Percentiles rank a stretch among this genome's conserved stretches.
phyloP scores from a whole-genome alignment of 2,888 invertebrate species.

The Aphidoletes aphidimyza region DNA sequence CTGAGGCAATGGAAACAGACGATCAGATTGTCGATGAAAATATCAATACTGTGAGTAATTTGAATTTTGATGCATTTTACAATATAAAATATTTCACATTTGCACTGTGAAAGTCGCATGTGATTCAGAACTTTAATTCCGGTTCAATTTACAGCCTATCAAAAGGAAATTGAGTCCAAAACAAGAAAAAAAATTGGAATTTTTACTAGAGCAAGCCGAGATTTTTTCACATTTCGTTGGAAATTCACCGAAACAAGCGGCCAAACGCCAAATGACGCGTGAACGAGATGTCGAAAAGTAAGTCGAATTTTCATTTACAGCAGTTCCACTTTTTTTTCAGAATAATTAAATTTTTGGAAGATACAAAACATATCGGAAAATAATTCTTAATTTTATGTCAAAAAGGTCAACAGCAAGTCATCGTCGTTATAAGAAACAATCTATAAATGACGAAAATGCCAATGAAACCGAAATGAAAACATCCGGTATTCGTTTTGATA shows the following conservation, averaged over 20 bases:
- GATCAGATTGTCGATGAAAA: slow-evolving; percentile 5
- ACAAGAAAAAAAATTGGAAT: slow-evolving; percentile 89
- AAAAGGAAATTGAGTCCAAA: background rate
- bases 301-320: background rate
- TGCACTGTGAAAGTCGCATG: too few species aligned
- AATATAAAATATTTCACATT: too few species aligned
- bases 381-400: too few species aligned
- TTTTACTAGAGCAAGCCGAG: slow-evolving; percentile 96
- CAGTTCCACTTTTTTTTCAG: background rate
- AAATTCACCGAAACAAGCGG: slow-evolving; percentile 68
- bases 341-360: too few species aligned
- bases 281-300: slow-evolving; percentile 71
- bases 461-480: slow-evolving; percentile 82
- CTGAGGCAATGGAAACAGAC: background rate
- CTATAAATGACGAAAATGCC: slow-evolving; percentile 91
- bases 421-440: slow-evolving; percentile 70
- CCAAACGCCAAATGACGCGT: slow-evolving; percentile 1
- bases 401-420: background rate
- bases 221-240: slow-evolving; percentile 99
- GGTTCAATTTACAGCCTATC: too few species aligned
- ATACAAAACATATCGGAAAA: background rate
- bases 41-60: background rate
- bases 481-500: slow-evolving; percentile 84
- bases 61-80: background rate
- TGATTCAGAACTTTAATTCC: too few species aligned